phyloP scores from a whole-genome alignment of 1,140 invertebrate species.

The Pseudomyrmex concolor region DNA sequence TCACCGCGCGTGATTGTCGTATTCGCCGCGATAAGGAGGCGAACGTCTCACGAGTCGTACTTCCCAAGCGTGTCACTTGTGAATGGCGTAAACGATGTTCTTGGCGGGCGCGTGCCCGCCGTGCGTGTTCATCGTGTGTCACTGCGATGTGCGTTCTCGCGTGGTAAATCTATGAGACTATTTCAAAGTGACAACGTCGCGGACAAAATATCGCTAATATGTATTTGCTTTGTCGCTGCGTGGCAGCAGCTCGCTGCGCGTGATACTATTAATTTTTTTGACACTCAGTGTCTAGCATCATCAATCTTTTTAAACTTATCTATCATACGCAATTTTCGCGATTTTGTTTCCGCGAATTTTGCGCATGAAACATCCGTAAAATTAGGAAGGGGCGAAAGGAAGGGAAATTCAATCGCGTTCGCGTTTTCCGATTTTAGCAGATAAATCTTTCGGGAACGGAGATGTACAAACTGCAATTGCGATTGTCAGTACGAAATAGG shows the following conservation, averaged over 20 bases:
- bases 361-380: background rate
- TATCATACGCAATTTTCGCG: background rate
- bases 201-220: constrained; percentile 45
- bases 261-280: background rate
- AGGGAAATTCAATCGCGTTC: background rate
- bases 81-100: constrained; percentile 42
- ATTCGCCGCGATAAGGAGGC: constrained; percentile 17
- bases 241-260: background rate
- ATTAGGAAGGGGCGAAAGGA: background rate
- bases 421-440: background rate
- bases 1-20: background rate
- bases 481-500: background rate
- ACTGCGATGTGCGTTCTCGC: constrained; percentile 24
- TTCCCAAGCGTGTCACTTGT: constrained; percentile 27
- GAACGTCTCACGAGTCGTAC: constrained; percentile 29
- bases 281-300: background rate
- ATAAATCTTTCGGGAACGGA: constrained; percentile 7
- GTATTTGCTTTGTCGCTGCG: background rate
- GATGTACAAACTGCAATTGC: background rate
- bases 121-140: constrained; percentile 35
- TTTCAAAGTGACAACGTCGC: constrained; percentile 37
- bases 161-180: constrained; percentile 41
- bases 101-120: constrained; percentile 4
- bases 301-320: background rate
- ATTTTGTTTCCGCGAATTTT: background rate